Evolutionary conservation across 2,888 invertebrate species (phyloP).

Genomic region (Thalpophila matura): DNA sequence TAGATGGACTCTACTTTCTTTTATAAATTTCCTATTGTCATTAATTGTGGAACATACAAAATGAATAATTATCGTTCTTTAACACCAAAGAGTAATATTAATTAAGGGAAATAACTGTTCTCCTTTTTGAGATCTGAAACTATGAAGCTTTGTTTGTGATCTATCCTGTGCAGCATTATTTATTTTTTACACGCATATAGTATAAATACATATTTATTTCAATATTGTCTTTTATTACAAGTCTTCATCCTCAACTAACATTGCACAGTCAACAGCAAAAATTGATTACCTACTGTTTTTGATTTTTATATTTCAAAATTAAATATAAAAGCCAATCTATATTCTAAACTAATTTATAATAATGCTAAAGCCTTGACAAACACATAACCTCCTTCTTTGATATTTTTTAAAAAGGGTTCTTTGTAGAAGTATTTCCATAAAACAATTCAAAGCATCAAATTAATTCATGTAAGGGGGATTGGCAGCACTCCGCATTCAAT

Average conservation of each 20-base stretch:
- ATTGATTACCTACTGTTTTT: too few species aligned
- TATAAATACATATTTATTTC: slow-evolving; percentile 70
- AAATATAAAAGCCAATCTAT: too few species aligned
- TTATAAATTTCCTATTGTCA: slow-evolving; percentile 2
- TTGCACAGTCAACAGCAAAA: too few species aligned
- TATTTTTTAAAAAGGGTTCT: too few species aligned
- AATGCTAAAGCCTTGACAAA: too few species aligned
- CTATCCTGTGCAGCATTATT: slow-evolving; percentile 75
- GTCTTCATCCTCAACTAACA: background rate
- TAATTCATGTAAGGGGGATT: too few species aligned
- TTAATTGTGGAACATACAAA: slow-evolving; percentile 24
- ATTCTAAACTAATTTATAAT: too few species aligned
- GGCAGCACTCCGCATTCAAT: too few species aligned
- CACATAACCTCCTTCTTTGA: too few species aligned
- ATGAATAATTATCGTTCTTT: slow-evolving; percentile 48
- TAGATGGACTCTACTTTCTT: background rate
- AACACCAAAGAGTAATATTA: slow-evolving; percentile 72
- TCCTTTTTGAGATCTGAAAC: slow-evolving; percentile 71
- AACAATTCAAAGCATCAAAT: too few species aligned
- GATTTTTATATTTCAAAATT: too few species aligned
- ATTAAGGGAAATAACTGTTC: slow-evolving; percentile 38
- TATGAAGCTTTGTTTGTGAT: slow-evolving; percentile 68
- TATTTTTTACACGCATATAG: slow-evolving; percentile 74
- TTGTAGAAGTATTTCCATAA: too few species aligned
- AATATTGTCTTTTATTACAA: slow-evolving; percentile 54